Base-by-base conservation (phyloP, 2,797 vertebrate species). In the Orientallactaga sibirica region DNA sequence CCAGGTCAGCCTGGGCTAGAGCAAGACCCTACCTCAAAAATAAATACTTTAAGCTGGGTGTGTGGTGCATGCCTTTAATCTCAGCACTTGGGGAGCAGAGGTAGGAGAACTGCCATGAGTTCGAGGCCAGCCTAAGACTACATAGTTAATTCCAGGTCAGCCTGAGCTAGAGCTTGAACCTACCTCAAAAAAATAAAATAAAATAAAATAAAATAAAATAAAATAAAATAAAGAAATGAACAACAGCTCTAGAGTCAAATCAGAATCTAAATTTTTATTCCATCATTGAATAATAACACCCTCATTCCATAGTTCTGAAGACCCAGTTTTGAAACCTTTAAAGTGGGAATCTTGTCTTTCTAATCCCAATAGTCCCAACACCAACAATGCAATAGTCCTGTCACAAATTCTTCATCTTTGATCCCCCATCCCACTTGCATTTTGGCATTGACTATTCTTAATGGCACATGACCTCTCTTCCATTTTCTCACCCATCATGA, bases 301-400 rank as follows among this genome's bases (percentile, higher is more conserved):
- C 22, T 43, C 43, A 24, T 18, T 61, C 33, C 41, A 86, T 73
- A 71, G 20, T 58, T 48, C 79, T 3, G 43, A 25, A 55, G 37
- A 81, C 5, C 62, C 55, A 27, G 27, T 58, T 61, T 80, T 43
- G 75, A 48, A 10, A 12, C 64, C 66, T 79, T 86, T 83, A 86
- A 83, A 88, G 73, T 83, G 73, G 77, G 22, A 20, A 33, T 76
- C 12, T 43, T 61, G 15, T 86, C 22, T 88, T 27, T 41, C 24
- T 88, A 24, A 75, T 88, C n/a, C 86, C n/a, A 79, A n/a, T 12
- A 86, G 88, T 55, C 64, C 20, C n/a, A 43, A 41, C 6, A 48
- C 2, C n/a, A 33, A n/a, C 6, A 58, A 11, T 29, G 15, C 14
- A 20, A 37, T 2, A 64, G 43, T 33, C 2, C 1, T 43, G 0